Conservation (phyloP, 2,113 vertebrate genomes). For the Alectura lathami region DNA sequence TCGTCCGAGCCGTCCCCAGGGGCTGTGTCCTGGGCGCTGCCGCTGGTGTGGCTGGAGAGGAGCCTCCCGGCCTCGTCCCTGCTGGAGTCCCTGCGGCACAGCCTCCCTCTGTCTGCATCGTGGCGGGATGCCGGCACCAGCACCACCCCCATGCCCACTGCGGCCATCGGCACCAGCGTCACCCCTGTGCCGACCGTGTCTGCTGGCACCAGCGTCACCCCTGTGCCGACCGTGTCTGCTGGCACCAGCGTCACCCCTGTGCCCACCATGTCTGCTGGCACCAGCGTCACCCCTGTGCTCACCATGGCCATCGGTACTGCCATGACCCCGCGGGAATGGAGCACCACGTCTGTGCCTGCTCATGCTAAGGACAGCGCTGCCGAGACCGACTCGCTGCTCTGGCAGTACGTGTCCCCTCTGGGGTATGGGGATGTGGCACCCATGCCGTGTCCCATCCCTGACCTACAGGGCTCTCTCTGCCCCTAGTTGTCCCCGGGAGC, state of each 20-base stretch:
- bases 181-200: not conserved
- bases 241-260: not conserved
- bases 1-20: not conserved
- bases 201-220: not conserved
- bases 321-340: constrained; percentile 61
- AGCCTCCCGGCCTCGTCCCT: constrained; percentile 53
- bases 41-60: constrained; percentile 75
- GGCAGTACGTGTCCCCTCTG: constrained; percentile 66
- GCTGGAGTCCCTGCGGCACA: constrained; percentile 60
- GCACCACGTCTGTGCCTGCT: not conserved
- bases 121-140: not conserved
- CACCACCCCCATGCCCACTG: not conserved
- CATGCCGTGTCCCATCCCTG: not conserved
- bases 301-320: constrained; percentile 10
- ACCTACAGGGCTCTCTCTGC: not conserved
- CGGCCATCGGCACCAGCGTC: not conserved
- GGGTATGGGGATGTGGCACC: too few species aligned
- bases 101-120: constrained; percentile 4
- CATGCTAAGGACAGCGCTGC: constrained; percentile 54
- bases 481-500: constrained; percentile 79
- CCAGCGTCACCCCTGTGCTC: not conserved
- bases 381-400: constrained; percentile 64
- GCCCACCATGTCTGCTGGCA: not conserved
- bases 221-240: fast-evolving
- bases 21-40: constrained; percentile 66